A percentile compares a stretch with the other conserved stretches of the same genome.
phyloP scores from a whole-genome alignment of 2,888 invertebrate species.

The Minunthozetes semirufus region DNA sequence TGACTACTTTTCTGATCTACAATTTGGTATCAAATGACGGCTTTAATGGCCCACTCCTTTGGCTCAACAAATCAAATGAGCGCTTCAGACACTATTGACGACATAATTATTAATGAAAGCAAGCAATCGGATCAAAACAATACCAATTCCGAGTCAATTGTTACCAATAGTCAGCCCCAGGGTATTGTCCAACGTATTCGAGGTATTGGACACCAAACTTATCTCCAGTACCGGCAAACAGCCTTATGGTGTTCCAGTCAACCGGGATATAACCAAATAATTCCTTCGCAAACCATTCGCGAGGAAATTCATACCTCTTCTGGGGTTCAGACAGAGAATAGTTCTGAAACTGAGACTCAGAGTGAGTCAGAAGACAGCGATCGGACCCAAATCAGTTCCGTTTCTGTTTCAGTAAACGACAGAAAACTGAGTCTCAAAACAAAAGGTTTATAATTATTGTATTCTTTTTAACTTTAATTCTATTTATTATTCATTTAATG shows the following conservation, averaged over 20 bases:
- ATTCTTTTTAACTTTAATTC: background rate
- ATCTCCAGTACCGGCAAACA: constrained; percentile 5
- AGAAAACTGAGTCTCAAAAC: background rate
- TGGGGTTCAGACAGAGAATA: background rate
- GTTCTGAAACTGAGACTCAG: background rate
- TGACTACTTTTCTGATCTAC: background rate
- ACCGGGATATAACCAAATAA: background rate
- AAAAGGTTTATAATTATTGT: background rate
- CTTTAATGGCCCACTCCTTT: constrained; percentile 7
- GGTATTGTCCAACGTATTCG: background rate
- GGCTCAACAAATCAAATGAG: background rate
- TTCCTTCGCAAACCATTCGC: background rate
- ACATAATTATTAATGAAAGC: constrained; percentile 6
- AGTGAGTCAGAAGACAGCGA: background rate
- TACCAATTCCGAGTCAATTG: background rate
- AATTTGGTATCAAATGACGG: constrained; percentile 13
- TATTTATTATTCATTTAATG: background rate
- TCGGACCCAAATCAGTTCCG: background rate
- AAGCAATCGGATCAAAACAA: constrained; percentile 1
- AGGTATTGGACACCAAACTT: background rate
- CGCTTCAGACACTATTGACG: background rate
- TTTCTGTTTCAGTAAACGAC: background rate
- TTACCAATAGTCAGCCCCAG: background rate
- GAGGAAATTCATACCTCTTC: background rate
- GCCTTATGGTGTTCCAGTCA: background rate